A percentile compares a stretch with the other conserved stretches of the same genome.
phyloP scores from a whole-genome alignment of 2,888 invertebrate species.

The Stenodema calcarata region DNA sequence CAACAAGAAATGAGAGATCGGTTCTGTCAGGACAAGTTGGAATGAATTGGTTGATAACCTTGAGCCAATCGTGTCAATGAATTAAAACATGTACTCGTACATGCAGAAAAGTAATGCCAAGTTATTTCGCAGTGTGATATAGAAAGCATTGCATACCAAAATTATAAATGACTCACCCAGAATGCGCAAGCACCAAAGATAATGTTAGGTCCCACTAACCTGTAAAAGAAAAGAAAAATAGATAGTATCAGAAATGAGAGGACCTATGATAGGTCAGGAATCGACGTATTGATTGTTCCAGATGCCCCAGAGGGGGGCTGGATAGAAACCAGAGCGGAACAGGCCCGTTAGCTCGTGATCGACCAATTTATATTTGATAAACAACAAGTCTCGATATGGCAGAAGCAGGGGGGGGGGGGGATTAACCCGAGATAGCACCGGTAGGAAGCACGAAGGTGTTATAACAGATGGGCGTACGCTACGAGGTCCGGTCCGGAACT shows the following conservation, averaged over 20 bases:
- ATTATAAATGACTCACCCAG: not conserved
- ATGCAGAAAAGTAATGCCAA: too few relatives aligned
- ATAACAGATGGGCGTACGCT: not conserved
- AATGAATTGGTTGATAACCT: too few relatives aligned
- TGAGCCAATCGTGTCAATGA: too few relatives aligned
- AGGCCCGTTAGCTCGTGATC: slow-evolving; percentile 36
- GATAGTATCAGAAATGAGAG: not conserved
- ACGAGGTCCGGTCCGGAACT: not conserved
- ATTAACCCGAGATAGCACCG: not conserved
- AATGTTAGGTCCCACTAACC: not conserved
- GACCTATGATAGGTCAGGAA: slow-evolving; percentile 18
- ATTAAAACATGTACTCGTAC: too few relatives aligned
- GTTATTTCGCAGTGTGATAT: too few relatives aligned
- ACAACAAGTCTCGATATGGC: slow-evolving; percentile 25
- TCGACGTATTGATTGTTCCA: slow-evolving; percentile 8
- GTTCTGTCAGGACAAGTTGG: too few relatives aligned
- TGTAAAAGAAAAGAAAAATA: slow-evolving; percentile 1
- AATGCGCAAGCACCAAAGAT: not conserved
- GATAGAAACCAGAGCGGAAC: slow-evolving; percentile 40
- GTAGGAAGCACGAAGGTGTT: not conserved
- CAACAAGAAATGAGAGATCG: too few relatives aligned
- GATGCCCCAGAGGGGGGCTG: slow-evolving; percentile 4
- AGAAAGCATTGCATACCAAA: too few relatives aligned
- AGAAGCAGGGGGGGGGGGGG: not conserved
- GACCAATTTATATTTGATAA: slow-evolving; percentile 40